Conservation (phyloP, 30 jellyfish, hydroid and myxozoan species). For the Chironex yamaguchii region DNA sequence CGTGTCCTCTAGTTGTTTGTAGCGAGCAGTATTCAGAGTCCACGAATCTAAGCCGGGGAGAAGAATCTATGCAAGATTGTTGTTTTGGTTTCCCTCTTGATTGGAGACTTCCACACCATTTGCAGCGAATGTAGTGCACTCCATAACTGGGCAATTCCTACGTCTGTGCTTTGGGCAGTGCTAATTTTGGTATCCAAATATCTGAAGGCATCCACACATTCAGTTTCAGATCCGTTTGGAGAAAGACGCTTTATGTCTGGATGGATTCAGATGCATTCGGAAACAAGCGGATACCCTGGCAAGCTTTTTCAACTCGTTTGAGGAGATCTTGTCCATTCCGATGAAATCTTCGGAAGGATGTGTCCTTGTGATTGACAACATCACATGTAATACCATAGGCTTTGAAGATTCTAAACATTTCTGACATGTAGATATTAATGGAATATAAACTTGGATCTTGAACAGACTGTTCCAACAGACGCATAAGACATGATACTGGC, state of each 20-base stretch:
- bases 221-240: neutral
- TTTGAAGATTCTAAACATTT: too few relatives aligned
- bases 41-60: neutral
- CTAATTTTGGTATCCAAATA: neutral
- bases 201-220: neutral
- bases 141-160: neutral
- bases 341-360: neutral
- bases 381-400: too few relatives aligned
- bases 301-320: neutral
- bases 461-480: too few relatives aligned
- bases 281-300: neutral
- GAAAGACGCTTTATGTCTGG: neutral
- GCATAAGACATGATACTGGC: too few relatives aligned
- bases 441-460: too few relatives aligned
- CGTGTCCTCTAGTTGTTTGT: neutral
- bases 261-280: neutral
- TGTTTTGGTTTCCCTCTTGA: neutral
- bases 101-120: neutral
- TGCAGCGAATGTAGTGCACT: neutral
- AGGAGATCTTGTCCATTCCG: neutral
- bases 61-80: neutral
- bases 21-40: neutral
- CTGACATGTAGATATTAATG: too few relatives aligned
- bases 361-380: too few relatives aligned
- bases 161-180: neutral